Evolutionary conservation across 2,113 vertebrate genomes (phyloP), one percentile per base, ranked within the genome.

Genomic region (Melanerpes formicivorus): DNA sequence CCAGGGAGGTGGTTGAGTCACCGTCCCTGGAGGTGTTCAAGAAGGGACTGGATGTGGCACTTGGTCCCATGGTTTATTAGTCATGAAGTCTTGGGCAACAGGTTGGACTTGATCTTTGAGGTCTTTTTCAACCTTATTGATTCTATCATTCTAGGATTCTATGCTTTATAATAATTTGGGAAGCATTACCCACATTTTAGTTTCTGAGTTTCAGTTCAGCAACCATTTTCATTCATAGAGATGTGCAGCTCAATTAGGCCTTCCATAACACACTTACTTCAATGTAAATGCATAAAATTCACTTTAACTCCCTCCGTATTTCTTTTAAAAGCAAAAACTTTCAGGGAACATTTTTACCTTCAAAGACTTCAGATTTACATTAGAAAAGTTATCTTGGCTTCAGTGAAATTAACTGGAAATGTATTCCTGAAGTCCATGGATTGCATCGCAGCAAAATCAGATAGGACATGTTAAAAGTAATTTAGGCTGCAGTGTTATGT

Each of bases 361-460:
- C 34, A 77, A 14, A 42, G 21, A 62, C 10, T 84, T 79, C 16
- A 80, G n/a, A 70, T 74, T 77, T 70, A 80, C 6, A 56, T 12
- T 48, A 55, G 10, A 59, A 16, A 75, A 84, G 21, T 59, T 73
- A 5, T 17, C 76, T 18, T 9, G 3, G 19, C 59, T 89, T 80
- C 79, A 91, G 21, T 63, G 29, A 89, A 80, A 91, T 77, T 67
- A 89, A 80, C 37, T 46, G 59, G 72, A 92, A 79, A 82, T 30
- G 40, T 69, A 82, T 59, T 52, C 84, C 29, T 52, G 13, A 80
- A 91, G 60, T 55, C 46, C 32, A 66, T 1, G 21, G 27, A 80
- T 8, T 73, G 29, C 29, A 91, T 60, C 32, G 26, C 18, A 7
- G 59, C 67, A 93, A 54, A 56, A 82, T 46, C 81, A 87, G 84